Evolutionary conservation across 2,797 vertebrate genomes (phyloP).

Genomic region (Mastacembelus armatus): DNA sequence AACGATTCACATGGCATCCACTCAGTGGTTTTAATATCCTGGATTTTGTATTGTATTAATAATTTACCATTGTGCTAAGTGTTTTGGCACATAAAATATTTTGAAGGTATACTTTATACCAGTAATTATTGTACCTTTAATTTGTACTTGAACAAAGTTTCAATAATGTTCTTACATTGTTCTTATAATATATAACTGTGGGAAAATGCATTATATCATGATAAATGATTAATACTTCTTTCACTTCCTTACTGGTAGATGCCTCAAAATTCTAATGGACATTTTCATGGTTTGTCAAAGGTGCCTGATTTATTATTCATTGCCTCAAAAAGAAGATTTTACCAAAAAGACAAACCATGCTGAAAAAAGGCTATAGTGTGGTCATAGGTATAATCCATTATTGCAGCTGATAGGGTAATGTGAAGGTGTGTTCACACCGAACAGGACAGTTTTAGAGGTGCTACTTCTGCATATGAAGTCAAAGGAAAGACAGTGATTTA

Average conservation of each 20-base stretch:
- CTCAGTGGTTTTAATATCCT: conserved; percentile 23
- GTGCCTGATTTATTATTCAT: conserved; percentile 66
- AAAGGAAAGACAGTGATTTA: not conserved
- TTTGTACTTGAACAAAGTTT: conserved; percentile 15
- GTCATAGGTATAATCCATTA: conserved; percentile 17
- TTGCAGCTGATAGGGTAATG: not conserved
- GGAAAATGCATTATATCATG: conserved; percentile 21
- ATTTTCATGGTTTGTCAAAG: conserved; percentile 52
- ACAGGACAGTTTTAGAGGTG: not conserved
- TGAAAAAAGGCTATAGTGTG: conserved; percentile 1
- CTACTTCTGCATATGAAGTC: not conserved
- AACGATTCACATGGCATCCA: no score
- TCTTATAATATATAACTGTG: conserved; percentile 25
- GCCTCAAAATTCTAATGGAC: conserved; percentile 40
- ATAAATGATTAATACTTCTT: conserved; percentile 13
- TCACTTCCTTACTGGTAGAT: conserved; percentile 28
- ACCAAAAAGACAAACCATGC: conserved; percentile 51
- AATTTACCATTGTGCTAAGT: conserved; percentile 29
- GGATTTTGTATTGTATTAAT: conserved; percentile 38
- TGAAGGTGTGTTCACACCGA: conserved; percentile 22
- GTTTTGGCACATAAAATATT: conserved; percentile 34
- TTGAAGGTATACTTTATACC: conserved; percentile 21
- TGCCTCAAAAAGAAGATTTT: conserved; percentile 48
- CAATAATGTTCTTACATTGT: conserved; percentile 12
- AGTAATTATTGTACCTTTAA: conserved; percentile 17